Base-by-base conservation (phyloP, 2,888 invertebrate species). In the Tenthredo mesomela region DNA sequence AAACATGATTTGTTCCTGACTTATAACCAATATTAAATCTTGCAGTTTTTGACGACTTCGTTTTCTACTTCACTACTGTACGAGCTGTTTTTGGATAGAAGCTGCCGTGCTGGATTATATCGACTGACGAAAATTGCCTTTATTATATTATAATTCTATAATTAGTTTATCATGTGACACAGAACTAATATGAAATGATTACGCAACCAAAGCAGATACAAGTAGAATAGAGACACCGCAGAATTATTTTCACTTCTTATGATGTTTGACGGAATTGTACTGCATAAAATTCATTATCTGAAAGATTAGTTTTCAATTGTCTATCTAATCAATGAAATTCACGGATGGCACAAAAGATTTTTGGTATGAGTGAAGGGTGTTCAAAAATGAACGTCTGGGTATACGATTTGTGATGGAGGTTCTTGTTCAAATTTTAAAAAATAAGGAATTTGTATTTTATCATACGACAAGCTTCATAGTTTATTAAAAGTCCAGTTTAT, bases 41-140 rank as follows among this genome's bases (percentile, higher is more conserved):
- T 78, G 15, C 50, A 78, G 58, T 78, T 25, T 54, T 7, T 78
- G 18, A 50, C 78, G 18, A 50, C 54, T 12, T 21, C 54, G 2
- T 47, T 78, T 15, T 78, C 18, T 78, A 78, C 58, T 78, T 78
- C 78, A 78, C 58, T 2, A 78, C 78, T 18, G 15, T 78, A 25
- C 15, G 50, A 58, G 78, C 78, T 7, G 18, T 78, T 3, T 4
- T 25, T 58, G 78, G 18, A 33, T 78, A 78, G 29, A 58, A n/a
- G n/a, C n/a, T n/a, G n/a, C n/a, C n/a, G n/a, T 21, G 54, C 21
- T n/a, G 12, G 50, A 78, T 40, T 37, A 10, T 29, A 10, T 29
- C 2, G 43, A 10, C 10, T 12, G 4, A 18, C 0, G 4, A 21
- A 71, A 71, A 21, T 40, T 0, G 67, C 33, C 29, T 29, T 33